Percentiles rank a stretch among this genome's conserved stretches.
Conservation (phyloP, 1,140 invertebrate genomes). For the Capitella teleta region DNA sequence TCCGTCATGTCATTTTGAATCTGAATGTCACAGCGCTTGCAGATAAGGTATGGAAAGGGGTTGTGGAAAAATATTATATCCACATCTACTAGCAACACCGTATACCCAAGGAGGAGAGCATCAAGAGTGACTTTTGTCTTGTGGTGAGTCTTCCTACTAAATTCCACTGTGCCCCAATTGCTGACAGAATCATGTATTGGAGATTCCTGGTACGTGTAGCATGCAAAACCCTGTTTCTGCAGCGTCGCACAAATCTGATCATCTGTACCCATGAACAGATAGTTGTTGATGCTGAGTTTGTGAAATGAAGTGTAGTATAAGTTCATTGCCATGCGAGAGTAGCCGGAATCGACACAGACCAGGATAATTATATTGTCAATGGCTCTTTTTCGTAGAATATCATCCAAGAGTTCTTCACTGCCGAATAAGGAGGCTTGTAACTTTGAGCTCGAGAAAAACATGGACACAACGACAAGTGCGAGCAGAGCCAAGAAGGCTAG, state of each 20-base stretch:
- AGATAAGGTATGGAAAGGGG: not conserved
- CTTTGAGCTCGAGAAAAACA: too few relatives aligned
- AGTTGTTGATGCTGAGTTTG: conserved; percentile 1
- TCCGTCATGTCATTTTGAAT: not conserved
- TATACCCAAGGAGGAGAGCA: not conserved
- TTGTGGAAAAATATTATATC: conserved; percentile 1
- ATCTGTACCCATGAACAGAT: conserved; percentile 3
- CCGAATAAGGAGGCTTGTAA: too few relatives aligned
- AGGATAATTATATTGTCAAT: not conserved
- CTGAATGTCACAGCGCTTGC: not conserved
- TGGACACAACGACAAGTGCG: too few relatives aligned
- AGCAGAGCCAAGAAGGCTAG: too few relatives aligned
- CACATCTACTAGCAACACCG: not conserved
- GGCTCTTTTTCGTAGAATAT: too few relatives aligned
- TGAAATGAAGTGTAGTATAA: not conserved
- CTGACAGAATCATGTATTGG: not conserved
- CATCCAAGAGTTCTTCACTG: too few relatives aligned
- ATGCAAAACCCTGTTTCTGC: not conserved
- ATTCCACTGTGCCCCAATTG: not conserved
- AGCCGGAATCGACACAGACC: not conserved
- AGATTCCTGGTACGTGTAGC: not conserved
- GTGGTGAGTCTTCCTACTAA: conserved; percentile 2
- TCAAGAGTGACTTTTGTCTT: conserved; percentile 4
- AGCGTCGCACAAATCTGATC: not conserved
- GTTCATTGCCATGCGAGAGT: not conserved